Evolutionary conservation across 2,113 vertebrate species (phyloP).

Genomic region (Isurus oxyrinchus): DNA sequence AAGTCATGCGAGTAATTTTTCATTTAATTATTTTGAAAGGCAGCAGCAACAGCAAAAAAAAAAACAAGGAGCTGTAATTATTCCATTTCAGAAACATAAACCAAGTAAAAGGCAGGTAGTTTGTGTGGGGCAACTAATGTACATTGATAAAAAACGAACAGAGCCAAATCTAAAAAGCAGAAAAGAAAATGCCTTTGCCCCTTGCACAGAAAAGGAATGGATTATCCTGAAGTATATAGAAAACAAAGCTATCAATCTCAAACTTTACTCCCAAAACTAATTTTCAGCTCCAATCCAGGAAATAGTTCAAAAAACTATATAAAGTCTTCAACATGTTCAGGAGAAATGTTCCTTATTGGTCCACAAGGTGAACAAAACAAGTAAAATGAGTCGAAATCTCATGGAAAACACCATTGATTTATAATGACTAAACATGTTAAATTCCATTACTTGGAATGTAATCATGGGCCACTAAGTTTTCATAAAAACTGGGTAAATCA

Average conservation of each 20-base stretch:
- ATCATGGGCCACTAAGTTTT: too few species aligned
- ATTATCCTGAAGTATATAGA: neutral
- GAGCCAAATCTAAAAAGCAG: neutral
- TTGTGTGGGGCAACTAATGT: neutral
- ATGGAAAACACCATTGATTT: neutral
- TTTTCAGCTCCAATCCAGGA: neutral
- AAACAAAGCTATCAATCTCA: neutral
- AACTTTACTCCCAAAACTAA: neutral
- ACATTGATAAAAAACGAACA: neutral
- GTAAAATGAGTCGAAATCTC: neutral
- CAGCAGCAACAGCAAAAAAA: neutral
- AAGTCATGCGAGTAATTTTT: neutral
- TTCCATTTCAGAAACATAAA: neutral
- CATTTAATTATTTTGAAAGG: neutral
- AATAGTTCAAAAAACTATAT: neutral
- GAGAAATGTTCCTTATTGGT: neutral
- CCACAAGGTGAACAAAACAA: neutral
- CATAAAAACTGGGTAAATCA: too few species aligned
- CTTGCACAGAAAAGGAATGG: neutral
- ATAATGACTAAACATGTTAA: too few species aligned
- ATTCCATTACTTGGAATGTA: too few species aligned
- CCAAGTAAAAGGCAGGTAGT: neutral
- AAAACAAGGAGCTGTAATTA: neutral
- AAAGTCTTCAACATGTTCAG: neutral
- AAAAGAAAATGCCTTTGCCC: neutral